These are phyloP conservation scores for Lamproptera curius DNA, from an alignment of 2,888 invertebrate genomes.

Conservation along the genomic window DNA sequence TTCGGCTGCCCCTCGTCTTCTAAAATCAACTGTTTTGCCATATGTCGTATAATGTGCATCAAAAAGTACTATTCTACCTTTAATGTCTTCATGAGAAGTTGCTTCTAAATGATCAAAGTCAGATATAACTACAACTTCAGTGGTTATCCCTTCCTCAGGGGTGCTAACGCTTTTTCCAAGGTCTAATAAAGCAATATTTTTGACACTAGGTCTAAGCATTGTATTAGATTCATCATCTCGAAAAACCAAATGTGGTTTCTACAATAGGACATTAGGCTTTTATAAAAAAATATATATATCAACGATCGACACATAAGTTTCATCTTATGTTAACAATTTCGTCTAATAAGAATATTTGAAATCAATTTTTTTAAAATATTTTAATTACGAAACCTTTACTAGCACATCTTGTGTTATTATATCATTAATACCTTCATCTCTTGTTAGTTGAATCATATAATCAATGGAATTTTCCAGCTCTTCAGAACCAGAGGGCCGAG, in stretches of 20 bases:
- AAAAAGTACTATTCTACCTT: constrained; percentile 87
- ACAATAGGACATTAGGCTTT: constrained; percentile 24
- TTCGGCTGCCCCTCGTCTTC: constrained; percentile 80
- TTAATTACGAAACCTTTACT: constrained; percentile 45
- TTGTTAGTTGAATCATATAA: constrained; percentile 74
- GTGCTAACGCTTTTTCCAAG: constrained; percentile 85
- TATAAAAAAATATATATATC: too few relatives aligned
- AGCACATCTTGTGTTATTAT: constrained; percentile 84
- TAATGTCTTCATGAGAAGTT: constrained; percentile 66
- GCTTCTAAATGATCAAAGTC: constrained; percentile 81
- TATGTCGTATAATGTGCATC: constrained; percentile 83
- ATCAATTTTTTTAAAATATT: too few relatives aligned
- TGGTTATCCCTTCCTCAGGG: constrained; percentile 83
- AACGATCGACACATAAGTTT: too few relatives aligned
- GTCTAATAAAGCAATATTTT: constrained; percentile 82
- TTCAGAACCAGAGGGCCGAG: constrained; percentile 80
- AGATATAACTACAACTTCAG: constrained; percentile 84
- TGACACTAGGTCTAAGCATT: constrained; percentile 80
- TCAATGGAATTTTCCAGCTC: constrained; percentile 83
- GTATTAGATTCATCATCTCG: constrained; percentile 83
- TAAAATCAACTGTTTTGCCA: constrained; percentile 81
- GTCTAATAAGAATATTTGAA: too few relatives aligned
- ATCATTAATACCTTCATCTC: constrained; percentile 62
- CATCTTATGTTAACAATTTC: too few relatives aligned
- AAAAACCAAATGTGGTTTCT: constrained; percentile 68